A percentile compares a stretch with the other conserved stretches of the same genome.
phyloP scores from a whole-genome alignment of 2,113 vertebrate genomes.

The Murina feae region DNA sequence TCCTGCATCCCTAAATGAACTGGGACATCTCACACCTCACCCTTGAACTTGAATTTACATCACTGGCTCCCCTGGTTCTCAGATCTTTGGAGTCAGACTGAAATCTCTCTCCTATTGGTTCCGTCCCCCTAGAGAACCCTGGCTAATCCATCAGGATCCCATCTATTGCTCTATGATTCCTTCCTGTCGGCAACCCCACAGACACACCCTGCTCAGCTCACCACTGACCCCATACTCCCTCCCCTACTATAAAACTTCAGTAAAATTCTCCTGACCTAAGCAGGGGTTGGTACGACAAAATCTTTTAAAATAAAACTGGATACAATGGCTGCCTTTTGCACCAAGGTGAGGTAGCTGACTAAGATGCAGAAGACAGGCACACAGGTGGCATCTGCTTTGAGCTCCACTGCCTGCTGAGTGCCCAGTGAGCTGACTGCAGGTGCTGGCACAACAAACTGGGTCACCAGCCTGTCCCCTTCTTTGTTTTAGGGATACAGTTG shows the following conservation, averaged over 20 bases:
- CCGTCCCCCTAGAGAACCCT: background rate
- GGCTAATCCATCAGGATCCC: background rate
- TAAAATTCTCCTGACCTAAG: background rate
- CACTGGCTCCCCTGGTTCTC: background rate
- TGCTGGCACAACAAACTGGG: background rate
- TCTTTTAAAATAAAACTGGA: background rate
- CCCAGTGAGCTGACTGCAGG: background rate
- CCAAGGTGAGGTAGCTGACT: background rate
- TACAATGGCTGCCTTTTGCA: background rate
- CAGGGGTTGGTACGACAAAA: background rate
- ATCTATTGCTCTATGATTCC: background rate
- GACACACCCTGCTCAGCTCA: background rate
- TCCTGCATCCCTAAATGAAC: background rate
- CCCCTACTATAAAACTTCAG: background rate
- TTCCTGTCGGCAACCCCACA: background rate
- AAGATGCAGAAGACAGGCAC: background rate
- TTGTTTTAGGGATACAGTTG: background rate
- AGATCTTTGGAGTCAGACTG: background rate
- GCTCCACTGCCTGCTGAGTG: accelerated
- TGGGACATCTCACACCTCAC: background rate
- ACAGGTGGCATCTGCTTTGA: too few species aligned
- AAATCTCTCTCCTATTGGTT: background rate
- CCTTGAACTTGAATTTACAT: background rate
- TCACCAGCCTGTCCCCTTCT: background rate
- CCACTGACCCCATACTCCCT: too few species aligned